These are phyloP conservation scores for Podarcis muralis DNA, from an alignment of 2,113 vertebrate species.

Conservation along the genomic window DNA sequence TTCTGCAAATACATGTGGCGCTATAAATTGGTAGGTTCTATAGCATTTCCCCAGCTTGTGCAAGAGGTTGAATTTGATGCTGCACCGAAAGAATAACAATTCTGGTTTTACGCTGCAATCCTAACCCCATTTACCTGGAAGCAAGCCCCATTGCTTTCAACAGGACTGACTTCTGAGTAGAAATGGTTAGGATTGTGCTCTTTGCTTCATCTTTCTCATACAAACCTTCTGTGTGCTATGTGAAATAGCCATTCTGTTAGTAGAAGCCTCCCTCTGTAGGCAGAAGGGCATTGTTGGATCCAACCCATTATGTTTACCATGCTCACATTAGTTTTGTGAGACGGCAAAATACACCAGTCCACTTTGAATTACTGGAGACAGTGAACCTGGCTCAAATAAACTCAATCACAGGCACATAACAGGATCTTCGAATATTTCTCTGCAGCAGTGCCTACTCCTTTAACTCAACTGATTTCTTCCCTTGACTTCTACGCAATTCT, in stretches of 20 bases:
- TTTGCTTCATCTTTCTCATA: neutral
- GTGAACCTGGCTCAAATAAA: neutral
- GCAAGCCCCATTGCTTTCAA: no score
- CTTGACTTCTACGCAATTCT: neutral
- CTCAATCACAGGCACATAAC: neutral
- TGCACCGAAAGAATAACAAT: neutral
- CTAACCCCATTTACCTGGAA: no score
- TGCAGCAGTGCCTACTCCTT: neutral
- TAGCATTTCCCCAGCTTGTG: neutral
- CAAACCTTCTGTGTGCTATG: neutral
- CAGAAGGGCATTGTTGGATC: neutral
- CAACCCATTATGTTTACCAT: conserved; percentile 9
- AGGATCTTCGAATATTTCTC: neutral
- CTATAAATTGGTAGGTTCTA: neutral
- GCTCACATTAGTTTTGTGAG: neutral
- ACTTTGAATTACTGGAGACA: neutral
- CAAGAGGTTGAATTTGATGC: neutral
- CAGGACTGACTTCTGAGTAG: no score
- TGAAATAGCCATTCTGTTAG: neutral
- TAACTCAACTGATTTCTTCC: neutral
- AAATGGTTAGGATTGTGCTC: no score
- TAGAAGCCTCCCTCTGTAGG: neutral
- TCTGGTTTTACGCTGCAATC: neutral
- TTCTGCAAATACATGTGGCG: neutral
- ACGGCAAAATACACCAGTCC: conserved; percentile 17